phyloP scores from a whole-genome alignment of 2,113 vertebrate genomes.

The Ginglymostoma cirratum region DNA sequence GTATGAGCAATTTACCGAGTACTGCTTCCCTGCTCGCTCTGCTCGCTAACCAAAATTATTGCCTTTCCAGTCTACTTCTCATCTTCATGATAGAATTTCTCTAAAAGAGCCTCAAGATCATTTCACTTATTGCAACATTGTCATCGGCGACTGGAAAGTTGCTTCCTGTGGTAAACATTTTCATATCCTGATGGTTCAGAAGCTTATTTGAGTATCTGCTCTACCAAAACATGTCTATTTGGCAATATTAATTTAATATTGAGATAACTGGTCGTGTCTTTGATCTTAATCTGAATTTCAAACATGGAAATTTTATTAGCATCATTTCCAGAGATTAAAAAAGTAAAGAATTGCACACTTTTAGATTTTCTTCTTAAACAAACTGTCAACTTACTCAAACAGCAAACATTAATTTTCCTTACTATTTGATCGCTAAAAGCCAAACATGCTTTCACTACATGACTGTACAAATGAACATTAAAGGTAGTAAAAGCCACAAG shows the following conservation, averaged over 20 bases:
- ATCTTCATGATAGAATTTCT: background rate
- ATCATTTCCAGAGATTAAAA: background rate
- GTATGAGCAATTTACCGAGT: background rate
- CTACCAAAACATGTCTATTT: background rate
- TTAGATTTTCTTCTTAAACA: background rate
- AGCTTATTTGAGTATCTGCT: background rate
- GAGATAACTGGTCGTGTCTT: background rate
- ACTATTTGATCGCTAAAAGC: background rate
- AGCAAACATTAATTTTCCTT: slow-evolving; percentile 5
- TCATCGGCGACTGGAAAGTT: background rate
- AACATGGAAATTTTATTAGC: background rate
- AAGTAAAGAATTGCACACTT: background rate
- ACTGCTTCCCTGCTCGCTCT: background rate
- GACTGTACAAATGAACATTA: slow-evolving; percentile 9
- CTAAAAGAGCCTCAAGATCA: background rate
- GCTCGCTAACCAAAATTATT: background rate
- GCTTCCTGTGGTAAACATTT: background rate
- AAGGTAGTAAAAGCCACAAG: background rate
- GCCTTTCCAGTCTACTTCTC: background rate
- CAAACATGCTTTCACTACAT: background rate
- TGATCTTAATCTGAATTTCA: background rate
- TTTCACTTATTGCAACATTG: background rate
- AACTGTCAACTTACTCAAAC: background rate
- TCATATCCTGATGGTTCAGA: background rate
- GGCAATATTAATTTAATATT: background rate